phyloP scores from a whole-genome alignment of 2,797 vertebrate species.

The Silurus aristotelis region DNA sequence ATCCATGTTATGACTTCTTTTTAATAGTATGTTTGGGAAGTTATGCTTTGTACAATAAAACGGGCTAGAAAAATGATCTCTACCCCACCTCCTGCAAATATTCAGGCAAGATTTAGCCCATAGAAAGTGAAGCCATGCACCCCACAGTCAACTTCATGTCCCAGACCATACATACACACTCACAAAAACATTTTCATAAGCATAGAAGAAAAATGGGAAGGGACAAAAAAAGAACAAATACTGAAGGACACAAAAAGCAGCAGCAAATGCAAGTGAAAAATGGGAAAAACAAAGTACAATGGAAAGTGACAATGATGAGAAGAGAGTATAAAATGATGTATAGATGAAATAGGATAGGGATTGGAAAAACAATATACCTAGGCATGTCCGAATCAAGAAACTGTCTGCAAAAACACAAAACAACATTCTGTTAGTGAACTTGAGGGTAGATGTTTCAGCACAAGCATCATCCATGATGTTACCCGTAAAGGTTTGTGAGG shows the following conservation, averaged over 20 bases:
- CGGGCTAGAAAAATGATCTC: conserved; percentile 50
- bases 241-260: conserved; percentile 38
- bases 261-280: neutral
- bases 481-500: conserved; percentile 49
- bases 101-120: conserved; percentile 57
- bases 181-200: conserved; percentile 48
- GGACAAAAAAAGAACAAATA: conserved; percentile 25
- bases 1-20: neutral
- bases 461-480: conserved; percentile 61
- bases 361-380: conserved; percentile 91
- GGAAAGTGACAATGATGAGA: conserved; percentile 27
- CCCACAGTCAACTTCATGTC: conserved; percentile 45
- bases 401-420: conserved; percentile 98
- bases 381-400: conserved; percentile 99
- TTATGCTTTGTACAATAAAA: neutral
- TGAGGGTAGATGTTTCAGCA: conserved; percentile 69
- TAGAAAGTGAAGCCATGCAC: conserved; percentile 70
- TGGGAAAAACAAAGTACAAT: conserved; percentile 38
- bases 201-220: conserved; percentile 8
- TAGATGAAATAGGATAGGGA: conserved; percentile 56
- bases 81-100: conserved; percentile 67
- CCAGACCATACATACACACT: conserved; percentile 36
- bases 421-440: conserved; percentile 90
- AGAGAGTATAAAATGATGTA: conserved; percentile 1
- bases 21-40: neutral